Evolutionary conservation across 2,797 vertebrate genomes (phyloP), one percentile per base, ranked within the genome.

Genomic region (Peromyscus aztecus): DNA sequence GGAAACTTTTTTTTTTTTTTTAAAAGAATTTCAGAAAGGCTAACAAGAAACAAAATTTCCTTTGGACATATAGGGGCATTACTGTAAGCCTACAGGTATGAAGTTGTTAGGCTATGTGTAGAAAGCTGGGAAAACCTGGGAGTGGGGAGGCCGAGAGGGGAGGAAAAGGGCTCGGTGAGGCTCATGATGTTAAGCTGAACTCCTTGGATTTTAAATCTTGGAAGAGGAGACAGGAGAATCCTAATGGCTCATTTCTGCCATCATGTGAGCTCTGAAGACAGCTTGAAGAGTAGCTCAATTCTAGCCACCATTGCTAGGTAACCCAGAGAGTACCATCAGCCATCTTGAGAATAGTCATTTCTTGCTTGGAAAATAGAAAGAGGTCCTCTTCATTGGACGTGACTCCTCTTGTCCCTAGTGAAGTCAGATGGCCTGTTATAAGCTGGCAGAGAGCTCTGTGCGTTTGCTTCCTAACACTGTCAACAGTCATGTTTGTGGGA

Each of bases 261-360:
- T 88, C 16, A 31, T 4, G 37, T 61, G n/a, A 83, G 27, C 37
- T 91, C 89, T 85, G 52, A 93, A 89, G 80, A 89, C 52, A 71
- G 0, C 6, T 92, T 89, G 81, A 83, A 89, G 46, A 91, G 78
- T 52, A 95, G 78, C 9, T n/a, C 21, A 23, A 21, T 27, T 34
- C n/a, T 89, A 73, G 46, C 14, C 57, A 14, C 34, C 69, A 40
- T 55, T 85, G 21, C 61, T 63, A 89, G 17, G 7, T 82, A 91
- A 94, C 13, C 49, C 43, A 65, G 67, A 91, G 31, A 19, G 34
- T 78, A 52, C 29, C 40, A 21, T 43, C 77, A 90, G 87, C n/a
- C 84, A 91, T 86, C 29, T 91, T 80, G 43, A 84, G 52, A 87
- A 95, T 4, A 84, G n/a, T 87, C 59, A 63, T 52, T 31, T 87